Conservation (phyloP, 2,113 vertebrate genomes). For the Coracopsis vasa region DNA sequence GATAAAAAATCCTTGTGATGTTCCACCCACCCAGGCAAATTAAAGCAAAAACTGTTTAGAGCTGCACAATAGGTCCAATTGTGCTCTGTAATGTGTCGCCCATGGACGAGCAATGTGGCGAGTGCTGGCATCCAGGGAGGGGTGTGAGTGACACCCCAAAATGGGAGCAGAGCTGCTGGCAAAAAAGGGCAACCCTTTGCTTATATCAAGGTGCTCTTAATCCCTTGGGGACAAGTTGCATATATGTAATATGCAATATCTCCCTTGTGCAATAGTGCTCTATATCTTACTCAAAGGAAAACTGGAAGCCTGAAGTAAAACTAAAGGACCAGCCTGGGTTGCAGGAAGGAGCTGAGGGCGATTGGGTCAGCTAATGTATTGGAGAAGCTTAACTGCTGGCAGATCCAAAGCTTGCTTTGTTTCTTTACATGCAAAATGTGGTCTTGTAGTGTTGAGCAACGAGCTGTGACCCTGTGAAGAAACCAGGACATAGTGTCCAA, state of each 20-base stretch:
- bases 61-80: constrained; percentile 42
- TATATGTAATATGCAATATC: not conserved
- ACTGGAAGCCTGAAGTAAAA: not conserved
- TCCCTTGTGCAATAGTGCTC: not conserved
- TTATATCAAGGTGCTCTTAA: not conserved
- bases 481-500: not conserved
- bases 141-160: not conserved
- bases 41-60: constrained; percentile 9
- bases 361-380: not conserved
- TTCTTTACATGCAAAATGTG: not conserved
- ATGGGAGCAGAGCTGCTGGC: not conserved
- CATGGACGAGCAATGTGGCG: accelerated
- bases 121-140: accelerated
- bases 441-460: not conserved
- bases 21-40: not conserved
- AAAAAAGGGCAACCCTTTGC: not conserved
- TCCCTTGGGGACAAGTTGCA: not conserved
- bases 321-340: not conserved
- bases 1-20: not conserved
- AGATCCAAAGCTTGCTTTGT: not conserved
- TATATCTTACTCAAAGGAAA: not conserved
- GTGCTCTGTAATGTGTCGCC: not conserved
- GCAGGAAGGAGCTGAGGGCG: not conserved
- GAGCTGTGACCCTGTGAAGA: not conserved
- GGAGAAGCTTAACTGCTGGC: not conserved